Base-by-base conservation (phyloP, 2,797 vertebrate genomes). In the Salarias fasciatus region DNA sequence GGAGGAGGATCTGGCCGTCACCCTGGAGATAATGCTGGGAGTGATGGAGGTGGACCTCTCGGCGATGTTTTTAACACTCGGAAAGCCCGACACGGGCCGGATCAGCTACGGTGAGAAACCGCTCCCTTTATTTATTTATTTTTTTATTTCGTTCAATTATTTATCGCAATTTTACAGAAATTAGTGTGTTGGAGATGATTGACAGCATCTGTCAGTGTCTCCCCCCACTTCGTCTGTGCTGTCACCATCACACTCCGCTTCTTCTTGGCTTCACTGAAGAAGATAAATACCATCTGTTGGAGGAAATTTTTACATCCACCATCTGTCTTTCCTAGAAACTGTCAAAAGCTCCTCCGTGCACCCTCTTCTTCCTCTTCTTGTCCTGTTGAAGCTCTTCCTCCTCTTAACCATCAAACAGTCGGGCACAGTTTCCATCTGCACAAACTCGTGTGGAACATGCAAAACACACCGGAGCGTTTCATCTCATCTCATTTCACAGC, bases 11-110 rank as follows among this genome's bases (percentile, higher is more conserved):
- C 88, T 99, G 53, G 85, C 88, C 6, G 46, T 79, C 74, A 94
- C 97, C 81, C 87, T 98, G 73, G 95, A 94, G 87, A 91, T 94
- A 0, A 94, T 95, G 60, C 69, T 97, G 58, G 97, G 97, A 12
- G 93, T 97, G 63, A 88, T 92, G 6, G 91, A 95, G 6, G 84
- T 96, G 35, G 53, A 91, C 5, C 92, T 97, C 30, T 88, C 89
- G 0, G 62, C 70, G 37, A 80, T 97, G 49, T 95, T 97, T 74
- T 86, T 63, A 65, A 88, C 88, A 8, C 88, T 96, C 6, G 91
- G 93, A 63, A 62, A 78, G n/a, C 73, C 88, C 1, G 83, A 88
- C 53, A 87, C 77, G 1, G 57, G 85, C 29, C 88, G 80, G 72
- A 92, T 97, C 81, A 92, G 94, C 1, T 96, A 95, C 0, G 92